A percentile compares a stretch with the other conserved stretches of the same genome.
These are phyloP conservation scores for Isurus oxyrinchus DNA, from an alignment of 2,113 vertebrate species.

Conservation along the genomic window DNA sequence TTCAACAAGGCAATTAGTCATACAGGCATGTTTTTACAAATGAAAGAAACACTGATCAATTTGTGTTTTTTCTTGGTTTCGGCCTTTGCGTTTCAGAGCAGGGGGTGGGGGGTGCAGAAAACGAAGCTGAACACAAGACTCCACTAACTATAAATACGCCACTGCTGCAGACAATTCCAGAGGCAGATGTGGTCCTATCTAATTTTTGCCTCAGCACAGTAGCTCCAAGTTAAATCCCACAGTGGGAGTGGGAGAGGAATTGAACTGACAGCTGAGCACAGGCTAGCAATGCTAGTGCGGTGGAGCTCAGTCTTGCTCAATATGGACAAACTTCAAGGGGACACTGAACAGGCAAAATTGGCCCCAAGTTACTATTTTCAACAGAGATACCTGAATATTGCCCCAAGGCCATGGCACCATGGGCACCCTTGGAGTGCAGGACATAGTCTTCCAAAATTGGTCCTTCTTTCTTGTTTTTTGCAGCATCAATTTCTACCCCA, in stretches of 20 bases:
- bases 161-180: neutral
- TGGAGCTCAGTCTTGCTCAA: neutral
- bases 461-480: neutral
- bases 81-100: no score
- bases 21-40: no score
- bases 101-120: no score
- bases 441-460: neutral
- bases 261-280: neutral
- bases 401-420: neutral
- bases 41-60: no score
- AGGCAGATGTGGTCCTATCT: neutral
- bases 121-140: no score
- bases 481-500: neutral
- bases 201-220: neutral
- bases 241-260: neutral
- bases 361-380: neutral
- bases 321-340: neutral
- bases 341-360: neutral
- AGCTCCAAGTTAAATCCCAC: neutral
- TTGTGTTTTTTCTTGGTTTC: no score
- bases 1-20: no score
- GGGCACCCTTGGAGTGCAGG: neutral
- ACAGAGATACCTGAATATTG: neutral
- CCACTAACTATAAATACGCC: no score
- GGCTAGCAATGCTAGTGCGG: neutral